phyloP scores from a whole-genome alignment of 2,797 vertebrate genomes.

The Rhadinocentrus ornatus region DNA sequence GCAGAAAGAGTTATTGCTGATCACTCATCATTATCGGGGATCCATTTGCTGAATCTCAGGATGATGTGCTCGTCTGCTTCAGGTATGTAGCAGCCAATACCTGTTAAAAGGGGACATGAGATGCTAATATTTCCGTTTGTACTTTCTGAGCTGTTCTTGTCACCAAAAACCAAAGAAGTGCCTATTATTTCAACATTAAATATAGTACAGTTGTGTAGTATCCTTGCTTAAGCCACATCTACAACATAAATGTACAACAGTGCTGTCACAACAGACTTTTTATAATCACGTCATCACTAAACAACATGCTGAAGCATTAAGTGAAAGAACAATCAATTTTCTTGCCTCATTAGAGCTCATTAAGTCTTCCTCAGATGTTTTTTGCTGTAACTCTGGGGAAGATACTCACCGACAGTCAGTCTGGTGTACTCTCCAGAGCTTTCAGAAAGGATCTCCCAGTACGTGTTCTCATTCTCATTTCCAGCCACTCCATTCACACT shows the following conservation, averaged over 20 bases:
- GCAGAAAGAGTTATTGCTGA: neutral
- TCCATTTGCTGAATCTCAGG: conserved; percentile 68
- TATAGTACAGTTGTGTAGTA: neutral
- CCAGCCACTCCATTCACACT: conserved; percentile 77
- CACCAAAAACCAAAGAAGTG: neutral
- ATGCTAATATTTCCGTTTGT: neutral
- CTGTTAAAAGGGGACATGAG: conserved; percentile 41
- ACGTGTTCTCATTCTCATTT: conserved; percentile 55
- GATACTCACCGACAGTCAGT: conserved; percentile 72
- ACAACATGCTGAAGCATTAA: conserved; percentile 23
- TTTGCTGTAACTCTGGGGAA: conserved; percentile 38
- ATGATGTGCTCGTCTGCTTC: conserved; percentile 70
- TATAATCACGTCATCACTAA: conserved; percentile 11
- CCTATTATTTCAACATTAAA: neutral
- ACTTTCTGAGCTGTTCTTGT: neutral
- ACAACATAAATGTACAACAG: neutral
- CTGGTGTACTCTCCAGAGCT: conserved; percentile 47
- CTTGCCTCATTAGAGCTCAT: conserved; percentile 61
- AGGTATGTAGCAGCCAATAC: conserved; percentile 72
- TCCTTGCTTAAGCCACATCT: too few species aligned
- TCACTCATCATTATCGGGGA: conserved; percentile 14
- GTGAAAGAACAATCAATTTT: conserved; percentile 42
- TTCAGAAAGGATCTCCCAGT: conserved; percentile 79
- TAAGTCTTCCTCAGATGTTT: conserved; percentile 39
- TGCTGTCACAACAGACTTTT: conserved; percentile 7